Percentiles rank a stretch among this genome's conserved stretches.
phyloP scores from a whole-genome alignment of 2,113 vertebrate genomes.

The Tenrec ecaudatus region DNA sequence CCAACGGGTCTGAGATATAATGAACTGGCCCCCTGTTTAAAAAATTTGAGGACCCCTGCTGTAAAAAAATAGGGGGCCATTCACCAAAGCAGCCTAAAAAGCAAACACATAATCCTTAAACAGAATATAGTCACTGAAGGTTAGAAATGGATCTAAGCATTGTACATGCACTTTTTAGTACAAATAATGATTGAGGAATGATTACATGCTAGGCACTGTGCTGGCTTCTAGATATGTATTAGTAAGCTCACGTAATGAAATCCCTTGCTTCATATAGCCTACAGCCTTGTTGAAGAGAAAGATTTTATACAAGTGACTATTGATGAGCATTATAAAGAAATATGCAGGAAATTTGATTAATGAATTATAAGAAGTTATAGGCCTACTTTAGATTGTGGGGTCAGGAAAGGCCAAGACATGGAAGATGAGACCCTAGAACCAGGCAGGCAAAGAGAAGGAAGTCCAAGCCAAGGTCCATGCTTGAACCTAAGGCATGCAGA shows the following conservation, averaged over 20 bases:
- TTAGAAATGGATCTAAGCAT: not conserved
- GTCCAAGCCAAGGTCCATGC: not conserved
- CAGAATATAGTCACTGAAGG: slow-evolving; percentile 27
- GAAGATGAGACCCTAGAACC: not conserved
- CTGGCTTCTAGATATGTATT: not conserved
- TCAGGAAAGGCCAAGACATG: not conserved
- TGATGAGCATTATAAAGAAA: not conserved
- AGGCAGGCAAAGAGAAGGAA: not conserved
- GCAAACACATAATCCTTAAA: not conserved
- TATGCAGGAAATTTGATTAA: not conserved
- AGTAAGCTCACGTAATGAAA: not conserved
- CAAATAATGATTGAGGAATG: not conserved
- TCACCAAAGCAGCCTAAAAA: not conserved
- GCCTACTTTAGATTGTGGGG: not conserved
- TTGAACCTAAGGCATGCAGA: not conserved
- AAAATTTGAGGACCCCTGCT: no score
- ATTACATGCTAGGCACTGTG: not conserved
- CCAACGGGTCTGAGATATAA: no score
- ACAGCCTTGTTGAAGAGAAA: not conserved
- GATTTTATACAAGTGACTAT: not conserved
- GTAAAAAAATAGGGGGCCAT: not conserved
- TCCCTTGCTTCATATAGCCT: not conserved
- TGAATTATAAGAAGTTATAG: not conserved
- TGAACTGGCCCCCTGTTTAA: no score
- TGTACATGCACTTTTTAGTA: not conserved